phyloP scores from a whole-genome alignment of 2,113 vertebrate genomes.

The Struthio camelus region DNA sequence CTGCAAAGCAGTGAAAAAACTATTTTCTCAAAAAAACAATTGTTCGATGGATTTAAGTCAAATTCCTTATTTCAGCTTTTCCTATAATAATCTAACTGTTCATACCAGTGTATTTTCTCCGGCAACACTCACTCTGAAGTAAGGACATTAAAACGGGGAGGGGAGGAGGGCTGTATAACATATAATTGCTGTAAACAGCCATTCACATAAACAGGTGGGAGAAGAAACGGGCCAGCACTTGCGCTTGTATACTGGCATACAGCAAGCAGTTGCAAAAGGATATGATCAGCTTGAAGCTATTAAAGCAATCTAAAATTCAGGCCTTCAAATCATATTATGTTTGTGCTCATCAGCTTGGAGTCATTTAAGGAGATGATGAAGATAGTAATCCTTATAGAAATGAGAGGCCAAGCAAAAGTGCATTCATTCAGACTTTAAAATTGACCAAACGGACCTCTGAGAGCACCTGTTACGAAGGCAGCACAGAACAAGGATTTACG shows the following conservation, averaged over 20 bases:
- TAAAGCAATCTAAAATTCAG: conserved; percentile 17
- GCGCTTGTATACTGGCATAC: background rate
- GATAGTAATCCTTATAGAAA: background rate
- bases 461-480: background rate
- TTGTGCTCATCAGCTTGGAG: background rate
- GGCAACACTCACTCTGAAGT: background rate
- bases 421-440: background rate
- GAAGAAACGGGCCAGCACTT: background rate
- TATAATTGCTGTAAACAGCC: background rate
- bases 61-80: background rate
- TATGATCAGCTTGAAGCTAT: background rate
- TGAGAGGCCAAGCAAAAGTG: background rate
- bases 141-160: background rate
- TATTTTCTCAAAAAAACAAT: background rate
- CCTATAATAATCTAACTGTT: background rate
- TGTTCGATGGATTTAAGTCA: background rate
- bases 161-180: background rate
- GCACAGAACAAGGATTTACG: background rate
- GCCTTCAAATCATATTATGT: background rate
- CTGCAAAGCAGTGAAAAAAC: background rate
- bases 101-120: background rate
- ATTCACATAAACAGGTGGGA: background rate
- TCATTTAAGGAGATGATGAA: background rate
- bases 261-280: background rate
- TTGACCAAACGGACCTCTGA: background rate